These are phyloP conservation scores for Gortyna flavago DNA, from an alignment of 2,888 invertebrate genomes.

Conservation along the genomic window DNA sequence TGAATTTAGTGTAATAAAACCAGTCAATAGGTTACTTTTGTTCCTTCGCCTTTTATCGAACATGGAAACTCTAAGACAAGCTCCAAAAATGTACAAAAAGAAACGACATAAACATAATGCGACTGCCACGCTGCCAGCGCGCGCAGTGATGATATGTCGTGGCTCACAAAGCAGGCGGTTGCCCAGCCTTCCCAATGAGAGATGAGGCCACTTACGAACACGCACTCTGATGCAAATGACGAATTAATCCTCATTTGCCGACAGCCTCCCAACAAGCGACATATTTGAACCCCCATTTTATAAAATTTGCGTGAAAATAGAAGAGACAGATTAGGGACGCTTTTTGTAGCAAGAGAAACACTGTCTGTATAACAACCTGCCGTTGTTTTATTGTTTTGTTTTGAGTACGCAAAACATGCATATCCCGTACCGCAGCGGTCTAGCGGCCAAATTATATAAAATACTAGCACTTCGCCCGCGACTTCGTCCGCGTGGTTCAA, in stretches of 20 bases:
- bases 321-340: constrained; percentile 2
- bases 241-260: constrained; percentile 45
- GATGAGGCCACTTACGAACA: constrained; percentile 44
- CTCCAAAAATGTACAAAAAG: not conserved
- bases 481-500: no score
- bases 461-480: no score
- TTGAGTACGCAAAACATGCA: no score
- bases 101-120: not conserved
- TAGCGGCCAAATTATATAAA: not conserved
- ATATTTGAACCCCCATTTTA: constrained; percentile 31
- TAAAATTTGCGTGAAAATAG: constrained; percentile 15
- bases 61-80: not conserved
- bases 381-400: not conserved
- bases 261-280: constrained; percentile 23
- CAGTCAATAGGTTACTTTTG: not conserved
- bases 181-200: constrained; percentile 14
- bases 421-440: no score
- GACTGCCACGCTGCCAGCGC: not conserved
- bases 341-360: not conserved
- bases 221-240: constrained; percentile 31
- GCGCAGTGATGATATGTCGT: not conserved
- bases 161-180: not conserved
- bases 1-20: not conserved
- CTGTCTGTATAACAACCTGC: not conserved
- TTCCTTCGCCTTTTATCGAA: not conserved